These are phyloP conservation scores for Rhinophrynus dorsalis DNA, from an alignment of 2,797 vertebrate genomes.

Conservation along the genomic window DNA sequence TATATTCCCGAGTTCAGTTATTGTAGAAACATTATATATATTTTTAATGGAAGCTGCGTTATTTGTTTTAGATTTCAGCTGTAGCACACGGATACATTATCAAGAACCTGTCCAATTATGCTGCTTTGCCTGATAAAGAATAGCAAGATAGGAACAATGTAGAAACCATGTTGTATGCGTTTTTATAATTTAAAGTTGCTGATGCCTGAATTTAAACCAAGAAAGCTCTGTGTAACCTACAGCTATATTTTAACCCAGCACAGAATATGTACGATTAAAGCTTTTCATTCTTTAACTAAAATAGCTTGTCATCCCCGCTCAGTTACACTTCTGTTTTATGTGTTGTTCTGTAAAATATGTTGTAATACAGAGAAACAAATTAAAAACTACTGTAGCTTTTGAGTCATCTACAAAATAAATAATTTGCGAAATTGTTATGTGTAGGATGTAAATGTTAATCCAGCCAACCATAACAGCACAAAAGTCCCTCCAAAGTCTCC, in stretches of 20 bases:
- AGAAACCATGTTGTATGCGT: background rate
- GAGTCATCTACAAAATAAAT: too few species aligned
- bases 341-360: too few species aligned
- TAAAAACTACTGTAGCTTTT: too few species aligned
- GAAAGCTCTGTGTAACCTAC: too few species aligned
- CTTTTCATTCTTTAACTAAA: background rate
- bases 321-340: conserved; percentile 39
- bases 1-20: background rate
- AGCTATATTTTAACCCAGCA: too few species aligned
- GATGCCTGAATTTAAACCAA: background rate
- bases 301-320: background rate
- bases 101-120: conserved; percentile 54
- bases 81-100: conserved; percentile 45
- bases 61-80: conserved; percentile 5
- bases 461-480: too few species aligned
- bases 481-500: too few species aligned
- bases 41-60: background rate
- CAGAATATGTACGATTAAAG: too few species aligned
- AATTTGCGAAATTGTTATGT: too few species aligned
- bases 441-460: too few species aligned
- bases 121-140: conserved; percentile 57
- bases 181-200: conserved; percentile 33
- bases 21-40: background rate
- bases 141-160: conserved; percentile 51
- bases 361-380: too few species aligned